Evolutionary conservation across 1,140 invertebrate genomes (phyloP), one percentile per base, ranked within the genome.

Genomic region (Leptopilina boulardi): DNA sequence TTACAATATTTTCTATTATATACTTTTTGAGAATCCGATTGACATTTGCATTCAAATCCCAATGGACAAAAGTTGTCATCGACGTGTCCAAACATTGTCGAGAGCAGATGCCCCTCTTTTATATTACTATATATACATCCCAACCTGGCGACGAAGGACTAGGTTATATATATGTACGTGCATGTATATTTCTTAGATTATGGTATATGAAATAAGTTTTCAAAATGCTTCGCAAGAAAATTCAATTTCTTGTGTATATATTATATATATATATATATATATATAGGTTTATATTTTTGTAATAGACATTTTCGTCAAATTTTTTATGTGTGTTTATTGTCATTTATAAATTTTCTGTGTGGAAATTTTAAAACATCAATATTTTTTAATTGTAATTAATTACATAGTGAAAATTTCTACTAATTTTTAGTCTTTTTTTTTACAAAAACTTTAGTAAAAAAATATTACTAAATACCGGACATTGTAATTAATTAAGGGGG

Each of bases 81-180:
- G 80, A 83, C 80, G 81, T 87, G 86, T 91, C 86, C 86, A 90
- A 91, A 91, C 83, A 91, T 88, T 90, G 88, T 89, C 86, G 86
- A 83, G 84, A 80, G 85, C 89, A 90, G 89, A 90, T 89, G 89
- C 88, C 83, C 73, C 59, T 34, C 59, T 66, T 66, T 66, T 66
- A 66, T 34, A 66, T 66, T 66, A n/a, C n/a, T n/a, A n/a, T n/a
- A n/a, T n/a, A n/a, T n/a, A 34, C 10, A 66, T 66, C 10, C n/a
- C 21, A 66, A 30, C 21, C 59, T 66, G 23, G 11, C 23, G 56
- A 66, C 23, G 56, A 66, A 66, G 59, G 9, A 26, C 59, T 23
- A 30, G 59, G 59, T 66, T 66, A n/a, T 66, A 66, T 0, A 9
- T 54, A 54, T 8, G 19, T 54, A 10, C n/a, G 1, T 54, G 9